Evolutionary conservation across 2,888 invertebrate genomes (phyloP).

Genomic region (Phorcus lineatus): DNA sequence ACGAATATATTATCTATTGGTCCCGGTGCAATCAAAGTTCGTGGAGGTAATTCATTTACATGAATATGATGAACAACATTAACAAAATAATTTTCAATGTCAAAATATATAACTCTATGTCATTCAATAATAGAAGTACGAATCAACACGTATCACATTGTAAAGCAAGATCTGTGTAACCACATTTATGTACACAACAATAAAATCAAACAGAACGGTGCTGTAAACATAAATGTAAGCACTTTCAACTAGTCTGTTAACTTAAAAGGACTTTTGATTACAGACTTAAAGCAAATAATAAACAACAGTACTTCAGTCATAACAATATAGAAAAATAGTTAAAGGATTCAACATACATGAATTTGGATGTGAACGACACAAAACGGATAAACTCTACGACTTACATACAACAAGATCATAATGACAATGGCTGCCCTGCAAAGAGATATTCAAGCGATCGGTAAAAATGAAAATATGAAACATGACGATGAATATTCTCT

Average conservation of each 20-base stretch:
- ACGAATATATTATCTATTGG: too few species aligned
- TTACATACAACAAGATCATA: background rate
- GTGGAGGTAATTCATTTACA: background rate
- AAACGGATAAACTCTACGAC: background rate
- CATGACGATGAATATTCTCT: background rate
- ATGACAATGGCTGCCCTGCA: background rate
- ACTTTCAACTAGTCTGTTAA: background rate
- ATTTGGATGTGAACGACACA: background rate
- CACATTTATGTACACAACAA: background rate
- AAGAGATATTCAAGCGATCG: background rate
- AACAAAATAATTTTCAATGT: slow-evolving; percentile 27
- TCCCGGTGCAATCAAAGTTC: background rate
- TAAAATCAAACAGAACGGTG: slow-evolving; percentile 3
- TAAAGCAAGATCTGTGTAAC: background rate
- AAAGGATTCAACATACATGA: background rate
- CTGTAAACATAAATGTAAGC: background rate
- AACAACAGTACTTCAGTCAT: slow-evolving; percentile 9
- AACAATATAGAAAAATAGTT: slow-evolving; percentile 13
- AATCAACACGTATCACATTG: background rate
- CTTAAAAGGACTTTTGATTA: background rate
- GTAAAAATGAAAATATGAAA: slow-evolving; percentile 6
- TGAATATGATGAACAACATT: slow-evolving; percentile 25
- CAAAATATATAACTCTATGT: slow-evolving; percentile 33
- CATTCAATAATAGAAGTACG: background rate
- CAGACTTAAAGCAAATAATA: background rate